Percentiles rank a stretch among this genome's conserved stretches.
These are phyloP conservation scores for Enteromius viviparus DNA, from an alignment of 2,797 vertebrate species.

Conservation along the genomic window DNA sequence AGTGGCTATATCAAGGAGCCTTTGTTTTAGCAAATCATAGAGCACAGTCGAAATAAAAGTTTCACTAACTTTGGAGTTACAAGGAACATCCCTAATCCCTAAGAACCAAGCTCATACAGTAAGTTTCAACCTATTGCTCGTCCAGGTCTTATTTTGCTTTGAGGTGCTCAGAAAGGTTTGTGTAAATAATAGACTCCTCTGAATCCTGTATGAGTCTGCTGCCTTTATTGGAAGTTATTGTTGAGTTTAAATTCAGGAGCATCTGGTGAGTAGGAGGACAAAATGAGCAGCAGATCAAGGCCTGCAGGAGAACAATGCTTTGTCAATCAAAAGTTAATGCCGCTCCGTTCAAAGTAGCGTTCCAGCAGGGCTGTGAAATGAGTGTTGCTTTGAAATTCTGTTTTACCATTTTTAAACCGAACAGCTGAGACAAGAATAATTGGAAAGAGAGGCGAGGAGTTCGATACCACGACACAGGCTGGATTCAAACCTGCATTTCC, in stretches of 20 bases:
- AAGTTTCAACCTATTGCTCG: not conserved
- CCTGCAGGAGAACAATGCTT: conserved; percentile 32
- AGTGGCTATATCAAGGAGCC: not conserved
- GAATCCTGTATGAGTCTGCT: not conserved
- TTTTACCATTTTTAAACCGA: conserved; percentile 13
- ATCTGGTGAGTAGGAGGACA: conserved; percentile 37
- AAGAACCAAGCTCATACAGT: not conserved
- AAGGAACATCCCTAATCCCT: not conserved
- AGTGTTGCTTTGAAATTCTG: conserved; percentile 5
- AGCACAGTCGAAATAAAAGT: not conserved
- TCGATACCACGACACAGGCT: not conserved
- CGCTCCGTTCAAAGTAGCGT: conserved; percentile 6
- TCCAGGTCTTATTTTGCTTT: not conserved
- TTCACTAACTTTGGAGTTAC: not conserved
- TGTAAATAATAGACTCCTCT: conserved; percentile 17
- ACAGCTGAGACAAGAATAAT: conserved; percentile 2
- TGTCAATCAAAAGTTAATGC: conserved; percentile 40
- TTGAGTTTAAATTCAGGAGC: conserved; percentile 33
- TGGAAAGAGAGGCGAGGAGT: not conserved
- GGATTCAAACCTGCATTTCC: conserved; percentile 1
- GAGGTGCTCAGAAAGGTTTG: conserved; percentile 2
- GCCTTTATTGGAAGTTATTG: conserved; percentile 14
- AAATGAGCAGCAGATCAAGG: conserved; percentile 32
- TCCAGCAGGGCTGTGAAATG: conserved; percentile 6
- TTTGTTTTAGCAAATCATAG: not conserved